phyloP scores from a whole-genome alignment of 2,797 vertebrate genomes.

The Darevskia mixta region DNA sequence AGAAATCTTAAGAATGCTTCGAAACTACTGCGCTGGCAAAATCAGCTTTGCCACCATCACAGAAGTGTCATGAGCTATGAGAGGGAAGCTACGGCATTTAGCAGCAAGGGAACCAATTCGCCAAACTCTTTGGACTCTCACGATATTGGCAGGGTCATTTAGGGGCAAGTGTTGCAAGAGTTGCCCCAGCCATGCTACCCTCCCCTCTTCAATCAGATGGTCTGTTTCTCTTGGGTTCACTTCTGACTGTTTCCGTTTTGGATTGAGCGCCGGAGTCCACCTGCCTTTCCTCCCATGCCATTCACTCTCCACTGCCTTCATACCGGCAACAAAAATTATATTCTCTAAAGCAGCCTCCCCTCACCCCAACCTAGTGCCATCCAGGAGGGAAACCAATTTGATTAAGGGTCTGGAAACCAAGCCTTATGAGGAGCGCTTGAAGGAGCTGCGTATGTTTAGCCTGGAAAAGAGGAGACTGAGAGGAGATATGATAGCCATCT shows the following conservation, averaged over 20 bases:
- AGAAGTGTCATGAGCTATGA: not conserved
- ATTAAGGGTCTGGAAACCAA: no score
- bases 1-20: slow-evolving; percentile 3
- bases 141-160: not conserved
- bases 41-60: not conserved
- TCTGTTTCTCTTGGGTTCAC: not conserved
- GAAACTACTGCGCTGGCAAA: not conserved
- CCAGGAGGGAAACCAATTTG: no score
- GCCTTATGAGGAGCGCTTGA: no score
- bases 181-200: not conserved
- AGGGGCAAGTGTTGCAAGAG: not conserved
- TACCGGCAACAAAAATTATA: not conserved
- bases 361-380: no score
- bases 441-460: no score
- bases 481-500: no score
- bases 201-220: not conserved
- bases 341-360: not conserved
- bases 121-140: not conserved
- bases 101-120: not conserved
- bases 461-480: no score
- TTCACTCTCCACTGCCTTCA: not conserved
- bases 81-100: not conserved
- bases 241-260: not conserved
- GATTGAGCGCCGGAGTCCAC: no score
- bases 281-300: not conserved